These are phyloP conservation scores for Ophion ellenae DNA, from an alignment of 2,888 invertebrate genomes.

Conservation along the genomic window DNA sequence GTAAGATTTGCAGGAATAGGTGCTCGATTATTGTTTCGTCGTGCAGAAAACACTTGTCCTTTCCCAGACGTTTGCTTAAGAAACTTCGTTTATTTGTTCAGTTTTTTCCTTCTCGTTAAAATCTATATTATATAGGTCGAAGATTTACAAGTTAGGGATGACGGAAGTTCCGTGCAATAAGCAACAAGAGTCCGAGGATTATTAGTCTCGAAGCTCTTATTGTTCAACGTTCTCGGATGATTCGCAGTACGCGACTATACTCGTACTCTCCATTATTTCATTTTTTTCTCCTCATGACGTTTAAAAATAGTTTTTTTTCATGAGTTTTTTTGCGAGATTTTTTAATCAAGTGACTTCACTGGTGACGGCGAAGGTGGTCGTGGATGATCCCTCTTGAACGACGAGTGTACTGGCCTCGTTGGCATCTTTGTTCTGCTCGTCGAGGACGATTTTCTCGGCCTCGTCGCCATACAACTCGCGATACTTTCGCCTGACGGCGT, in stretches of 20 bases:
- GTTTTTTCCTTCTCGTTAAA: conserved; percentile 25
- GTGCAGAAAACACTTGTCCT: conserved; percentile 28
- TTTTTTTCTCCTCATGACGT: too few species aligned
- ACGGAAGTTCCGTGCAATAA: neutral
- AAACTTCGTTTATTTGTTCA: conserved; percentile 46
- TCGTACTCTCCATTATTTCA: too few species aligned
- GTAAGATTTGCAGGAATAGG: conserved; percentile 46
- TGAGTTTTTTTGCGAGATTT: neutral
- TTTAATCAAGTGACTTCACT: conserved; percentile 53
- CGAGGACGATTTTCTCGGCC: conserved; percentile 83
- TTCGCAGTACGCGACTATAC: too few species aligned
- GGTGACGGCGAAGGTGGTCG: conserved; percentile 60
- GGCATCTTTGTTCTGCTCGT: conserved; percentile 73
- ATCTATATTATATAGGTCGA: conserved; percentile 44
- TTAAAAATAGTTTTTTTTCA: neutral
- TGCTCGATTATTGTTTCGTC: conserved; percentile 4
- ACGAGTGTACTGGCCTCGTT: conserved; percentile 65
- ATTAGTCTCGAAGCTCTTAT: neutral
- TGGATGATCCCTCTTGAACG: conserved; percentile 68
- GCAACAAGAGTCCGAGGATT: neutral
- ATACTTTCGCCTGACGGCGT: conserved; percentile 94
- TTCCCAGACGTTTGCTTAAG: conserved; percentile 51
- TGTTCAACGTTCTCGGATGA: neutral
- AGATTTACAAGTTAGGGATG: conserved; percentile 52
- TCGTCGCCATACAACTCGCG: conserved; percentile 89